Conservation (phyloP, 2,797 vertebrate genomes). For the Leptodactylus fallax region DNA sequence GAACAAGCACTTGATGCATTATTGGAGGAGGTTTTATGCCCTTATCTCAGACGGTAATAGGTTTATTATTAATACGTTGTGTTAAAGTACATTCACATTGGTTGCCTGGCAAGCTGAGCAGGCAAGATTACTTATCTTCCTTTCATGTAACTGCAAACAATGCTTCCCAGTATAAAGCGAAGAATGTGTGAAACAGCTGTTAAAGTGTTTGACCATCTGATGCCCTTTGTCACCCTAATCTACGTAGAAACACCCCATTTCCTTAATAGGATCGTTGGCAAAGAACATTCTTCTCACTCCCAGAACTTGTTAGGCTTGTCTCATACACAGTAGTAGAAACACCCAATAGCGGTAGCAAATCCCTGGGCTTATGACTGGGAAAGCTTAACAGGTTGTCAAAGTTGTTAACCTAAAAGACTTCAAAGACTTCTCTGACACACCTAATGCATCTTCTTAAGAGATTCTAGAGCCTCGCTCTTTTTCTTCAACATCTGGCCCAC, state of each 20-base stretch:
- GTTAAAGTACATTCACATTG: neutral
- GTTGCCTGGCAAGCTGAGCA: slow-evolving; percentile 16
- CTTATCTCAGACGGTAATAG: slow-evolving; percentile 4
- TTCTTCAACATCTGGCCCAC: too few species aligned
- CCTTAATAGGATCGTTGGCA: neutral
- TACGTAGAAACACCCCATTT: neutral
- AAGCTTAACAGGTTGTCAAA: too few species aligned
- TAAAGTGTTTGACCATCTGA: neutral
- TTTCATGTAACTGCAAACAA: neutral
- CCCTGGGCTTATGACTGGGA: too few species aligned
- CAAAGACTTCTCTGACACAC: too few species aligned
- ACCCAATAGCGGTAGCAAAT: too few species aligned
- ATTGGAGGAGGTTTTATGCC: neutral
- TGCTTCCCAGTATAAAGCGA: neutral
- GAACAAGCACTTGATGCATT: slow-evolving; percentile 7
- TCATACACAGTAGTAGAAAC: too few species aligned
- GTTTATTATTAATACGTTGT: slow-evolving; percentile 2
- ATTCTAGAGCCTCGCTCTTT: too few species aligned
- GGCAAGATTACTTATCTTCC: slow-evolving; percentile 15
- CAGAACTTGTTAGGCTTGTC: too few species aligned
- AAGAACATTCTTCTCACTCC: too few species aligned
- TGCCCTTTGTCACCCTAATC: neutral
- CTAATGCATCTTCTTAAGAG: too few species aligned
- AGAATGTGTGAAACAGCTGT: slow-evolving; percentile 16
- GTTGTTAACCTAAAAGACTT: too few species aligned